phyloP scores from a whole-genome alignment of 2,113 vertebrate species.

The Syngnathoides biaculeatus region DNA sequence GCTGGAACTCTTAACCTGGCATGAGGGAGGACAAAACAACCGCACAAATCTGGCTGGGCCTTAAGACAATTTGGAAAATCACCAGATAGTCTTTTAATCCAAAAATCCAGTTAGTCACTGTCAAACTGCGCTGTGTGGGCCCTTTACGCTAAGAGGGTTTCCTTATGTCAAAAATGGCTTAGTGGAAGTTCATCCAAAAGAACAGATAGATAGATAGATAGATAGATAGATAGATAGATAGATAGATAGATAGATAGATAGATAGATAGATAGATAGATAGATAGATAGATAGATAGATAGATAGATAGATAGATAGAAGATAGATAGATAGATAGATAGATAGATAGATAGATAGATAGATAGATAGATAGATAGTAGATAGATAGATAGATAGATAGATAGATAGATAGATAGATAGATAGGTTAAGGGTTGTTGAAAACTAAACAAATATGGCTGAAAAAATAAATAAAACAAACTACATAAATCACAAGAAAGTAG shows the following conservation, averaged over 20 bases:
- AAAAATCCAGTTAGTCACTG: conserved; percentile 51
- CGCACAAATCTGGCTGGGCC: conserved; percentile 45
- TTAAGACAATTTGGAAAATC: conserved; percentile 57
- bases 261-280: too few species aligned
- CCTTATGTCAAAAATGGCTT: not conserved
- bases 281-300: not conserved
- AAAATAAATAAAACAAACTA: too few species aligned
- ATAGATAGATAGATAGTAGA: too few species aligned
- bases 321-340: not conserved
- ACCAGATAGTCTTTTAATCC: conserved; percentile 50
- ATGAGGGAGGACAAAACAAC: conserved; percentile 41
- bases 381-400: too few species aligned
- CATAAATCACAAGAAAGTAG: too few species aligned
- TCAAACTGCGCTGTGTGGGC: conserved; percentile 10
- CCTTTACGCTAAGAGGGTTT: not conserved
- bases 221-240: not conserved
- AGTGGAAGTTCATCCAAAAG: not conserved
- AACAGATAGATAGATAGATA: not conserved
- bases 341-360: not conserved
- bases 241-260: too few species aligned
- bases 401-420: too few species aligned
- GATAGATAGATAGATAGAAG: not conserved
- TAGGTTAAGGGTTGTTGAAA: too few species aligned
- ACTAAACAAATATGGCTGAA: too few species aligned
- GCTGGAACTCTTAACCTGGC: conserved; percentile 38